A percentile compares a stretch with the other conserved stretches of the same genome.
These are phyloP conservation scores for Trissonchulus latispiculum DNA, from an alignment of 2,888 invertebrate genomes.

Conservation along the genomic window DNA sequence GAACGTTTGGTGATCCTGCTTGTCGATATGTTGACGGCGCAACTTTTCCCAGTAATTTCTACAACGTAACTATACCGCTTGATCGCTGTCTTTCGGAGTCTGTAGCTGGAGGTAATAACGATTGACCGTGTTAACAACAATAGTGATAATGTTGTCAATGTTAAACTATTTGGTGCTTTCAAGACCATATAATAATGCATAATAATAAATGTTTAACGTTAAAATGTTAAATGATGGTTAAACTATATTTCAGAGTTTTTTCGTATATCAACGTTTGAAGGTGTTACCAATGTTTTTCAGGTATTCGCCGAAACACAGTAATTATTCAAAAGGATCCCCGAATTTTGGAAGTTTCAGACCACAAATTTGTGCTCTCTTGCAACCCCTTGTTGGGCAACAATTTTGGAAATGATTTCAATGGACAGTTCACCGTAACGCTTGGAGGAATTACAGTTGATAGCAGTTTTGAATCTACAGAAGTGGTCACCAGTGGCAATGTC, in stretches of 20 bases:
- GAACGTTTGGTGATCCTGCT: neutral
- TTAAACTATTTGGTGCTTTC: too few species aligned
- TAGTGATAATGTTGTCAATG: too few species aligned
- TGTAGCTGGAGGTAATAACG: too few species aligned
- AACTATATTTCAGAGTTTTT: too few species aligned
- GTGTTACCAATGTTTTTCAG: too few species aligned
- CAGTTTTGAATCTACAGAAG: constrained; percentile 14
- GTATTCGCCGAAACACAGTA: constrained; percentile 21
- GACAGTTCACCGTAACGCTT: constrained; percentile 11
- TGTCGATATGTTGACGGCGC: constrained; percentile 17
- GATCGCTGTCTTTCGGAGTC: constrained; percentile 17
- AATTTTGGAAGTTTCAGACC: constrained; percentile 17
- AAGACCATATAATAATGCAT: too few species aligned
- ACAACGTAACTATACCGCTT: constrained; percentile 18
- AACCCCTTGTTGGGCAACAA: constrained; percentile 4
- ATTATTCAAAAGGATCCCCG: constrained; percentile 21
- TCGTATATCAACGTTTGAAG: too few species aligned
- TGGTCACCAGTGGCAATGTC: constrained; percentile 11
- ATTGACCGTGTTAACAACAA: too few species aligned
- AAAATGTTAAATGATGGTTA: too few species aligned
- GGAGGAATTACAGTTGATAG: neutral
- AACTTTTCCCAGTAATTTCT: neutral
- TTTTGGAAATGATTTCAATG: neutral
- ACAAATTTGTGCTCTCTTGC: constrained; percentile 24
- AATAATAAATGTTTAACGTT: too few species aligned